A percentile compares a stretch with the other conserved stretches of the same genome.
phyloP scores from a whole-genome alignment of 2,797 vertebrate genomes.

The Esox masquinongy region DNA sequence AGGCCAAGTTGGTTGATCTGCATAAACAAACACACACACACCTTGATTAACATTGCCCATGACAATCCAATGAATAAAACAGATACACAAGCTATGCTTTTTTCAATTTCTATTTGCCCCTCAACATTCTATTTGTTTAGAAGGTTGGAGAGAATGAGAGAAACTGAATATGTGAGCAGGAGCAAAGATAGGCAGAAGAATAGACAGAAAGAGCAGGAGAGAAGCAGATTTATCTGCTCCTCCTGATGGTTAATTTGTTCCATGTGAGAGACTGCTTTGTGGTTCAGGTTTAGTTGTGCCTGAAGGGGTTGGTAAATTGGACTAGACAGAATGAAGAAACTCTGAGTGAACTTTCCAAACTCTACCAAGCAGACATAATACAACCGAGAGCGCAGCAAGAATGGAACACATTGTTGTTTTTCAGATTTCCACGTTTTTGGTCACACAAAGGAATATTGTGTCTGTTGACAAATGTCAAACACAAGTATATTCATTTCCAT shows the following conservation, averaged over 20 bases:
- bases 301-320: slow-evolving; percentile 48
- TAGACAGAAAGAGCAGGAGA: slow-evolving; percentile 6
- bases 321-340: slow-evolving; percentile 53
- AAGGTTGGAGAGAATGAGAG: slow-evolving; percentile 1
- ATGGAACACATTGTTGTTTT: slow-evolving; percentile 50
- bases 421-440: slow-evolving; percentile 60
- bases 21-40: slow-evolving; percentile 2
- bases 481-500: neutral
- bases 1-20: neutral
- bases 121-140: slow-evolving; percentile 31
- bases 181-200: slow-evolving; percentile 14
- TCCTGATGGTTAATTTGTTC: slow-evolving; percentile 35
- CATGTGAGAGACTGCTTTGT: neutral
- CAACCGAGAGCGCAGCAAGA: slow-evolving; percentile 47
- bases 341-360: slow-evolving; percentile 64
- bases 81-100: slow-evolving; percentile 12
- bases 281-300: slow-evolving; percentile 42
- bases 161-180: slow-evolving; percentile 31
- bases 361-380: slow-evolving; percentile 35
- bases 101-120: slow-evolving; percentile 5
- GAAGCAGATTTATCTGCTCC: slow-evolving; percentile 20
- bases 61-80: slow-evolving; percentile 7
- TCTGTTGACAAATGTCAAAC: slow-evolving; percentile 39
- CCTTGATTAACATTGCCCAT: neutral
- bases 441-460: slow-evolving; percentile 52